Base-by-base conservation (phyloP, 2,888 invertebrate species). In the Drosophila meridiana region DNA sequence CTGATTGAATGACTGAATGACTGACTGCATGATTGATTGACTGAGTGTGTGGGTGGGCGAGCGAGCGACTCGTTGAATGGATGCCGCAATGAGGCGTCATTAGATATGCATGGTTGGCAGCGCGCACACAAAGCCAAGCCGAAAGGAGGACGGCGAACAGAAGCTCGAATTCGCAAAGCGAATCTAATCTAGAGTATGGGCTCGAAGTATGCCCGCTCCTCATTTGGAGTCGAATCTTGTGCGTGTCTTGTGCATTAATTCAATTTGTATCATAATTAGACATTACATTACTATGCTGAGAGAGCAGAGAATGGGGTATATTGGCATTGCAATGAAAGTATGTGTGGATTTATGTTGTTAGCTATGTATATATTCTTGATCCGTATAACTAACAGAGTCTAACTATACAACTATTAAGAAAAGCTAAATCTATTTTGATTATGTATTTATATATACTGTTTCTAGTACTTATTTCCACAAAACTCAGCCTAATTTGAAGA, bases 261-360 rank as follows among this genome's bases (percentile, higher is more conserved):
- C 65, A 84, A 90, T 84, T 79, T 87, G 80, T 73, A 65, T 57
- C 85, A 73, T 82, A 90, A 90, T 87, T 84, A 89, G 70, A 58
- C 80, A 66, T 50, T 66, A 13, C 47, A 26, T 30, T 14, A 8
- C 36, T 14, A 8, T 40, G 50, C 11, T 34, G 6, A 20, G 20
- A 20, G 0, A 20, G 20, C 20, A 20, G 20, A 20, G 20, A 32
- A 2, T 9, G 0, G 32, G 34, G 50, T 6, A 52, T 50, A 32
- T 9, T 32, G 30, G 28, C 7, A 30, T 7, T 14, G 47, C 45
- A 11, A 26, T 13, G 28, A 13, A 28, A 2, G 2, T 8, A 20
- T 20, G 9, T 43, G 4, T 0, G 5, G 11, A 4, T 4, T n/a
- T 2, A 34, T 34, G 34, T 34, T 34, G 8, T 8, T 6, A 34